These are phyloP conservation scores for Anadara kagoshimensis DNA, from an alignment of 1,140 invertebrate genomes.

Conservation along the genomic window DNA sequence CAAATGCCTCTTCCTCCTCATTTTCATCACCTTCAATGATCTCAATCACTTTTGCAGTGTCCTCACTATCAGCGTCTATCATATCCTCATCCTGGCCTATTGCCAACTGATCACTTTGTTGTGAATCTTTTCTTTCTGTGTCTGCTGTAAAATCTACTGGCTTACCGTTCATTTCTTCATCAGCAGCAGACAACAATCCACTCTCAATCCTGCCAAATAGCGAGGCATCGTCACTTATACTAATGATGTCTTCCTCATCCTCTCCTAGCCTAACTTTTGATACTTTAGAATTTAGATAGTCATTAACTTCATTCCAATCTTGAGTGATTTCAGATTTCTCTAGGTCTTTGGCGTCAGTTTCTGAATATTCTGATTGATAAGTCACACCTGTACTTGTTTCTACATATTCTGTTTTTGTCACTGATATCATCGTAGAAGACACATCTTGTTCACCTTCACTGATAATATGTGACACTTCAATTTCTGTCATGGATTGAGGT, in stretches of 20 bases:
- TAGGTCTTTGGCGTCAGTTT: too few relatives aligned
- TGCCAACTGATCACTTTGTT: not conserved
- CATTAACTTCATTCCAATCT: too few relatives aligned
- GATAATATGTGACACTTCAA: too few relatives aligned
- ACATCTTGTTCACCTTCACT: too few relatives aligned
- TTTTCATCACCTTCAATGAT: constrained; percentile 24
- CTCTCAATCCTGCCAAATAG: constrained; percentile 8
- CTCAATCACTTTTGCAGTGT: constrained; percentile 27
- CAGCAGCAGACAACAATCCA: constrained; percentile 19
- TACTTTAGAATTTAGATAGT: too few relatives aligned
- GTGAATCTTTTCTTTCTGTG: constrained; percentile 4
- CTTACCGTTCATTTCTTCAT: constrained; percentile 31
- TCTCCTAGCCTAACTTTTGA: not conserved
- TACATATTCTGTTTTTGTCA: too few relatives aligned
- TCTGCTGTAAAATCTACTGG: constrained; percentile 34
- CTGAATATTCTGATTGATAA: too few relatives aligned
- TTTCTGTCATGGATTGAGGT: too few relatives aligned
- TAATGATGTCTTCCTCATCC: constrained; percentile 6
- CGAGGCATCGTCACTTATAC: constrained; percentile 1
- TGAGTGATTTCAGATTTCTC: too few relatives aligned
- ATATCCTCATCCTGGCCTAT: not conserved
- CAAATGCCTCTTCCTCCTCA: constrained; percentile 1
- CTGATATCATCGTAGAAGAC: too few relatives aligned
- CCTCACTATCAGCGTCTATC: too few relatives aligned
- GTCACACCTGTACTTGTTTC: too few relatives aligned